Percentiles rank a stretch among this genome's conserved stretches.
Conservation (phyloP, 2,888 invertebrate genomes). For the Neocrepidodera transversa region DNA sequence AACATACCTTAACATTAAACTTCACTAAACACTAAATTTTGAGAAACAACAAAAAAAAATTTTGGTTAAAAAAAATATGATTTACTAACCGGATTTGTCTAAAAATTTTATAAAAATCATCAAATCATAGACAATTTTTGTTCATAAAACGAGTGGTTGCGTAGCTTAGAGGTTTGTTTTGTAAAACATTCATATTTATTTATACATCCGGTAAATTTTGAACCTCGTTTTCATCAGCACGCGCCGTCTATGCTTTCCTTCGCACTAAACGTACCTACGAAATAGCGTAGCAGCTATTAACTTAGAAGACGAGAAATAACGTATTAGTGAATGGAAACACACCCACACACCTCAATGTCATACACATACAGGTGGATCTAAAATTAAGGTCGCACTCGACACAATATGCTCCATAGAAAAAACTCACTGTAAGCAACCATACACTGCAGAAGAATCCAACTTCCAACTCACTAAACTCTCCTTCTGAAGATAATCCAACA, state of each 20-base stretch:
- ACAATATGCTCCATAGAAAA: slow-evolving; percentile 43
- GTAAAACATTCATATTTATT: too few species aligned
- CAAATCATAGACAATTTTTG: too few species aligned
- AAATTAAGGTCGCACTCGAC: slow-evolving; percentile 41
- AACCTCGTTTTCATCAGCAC: slow-evolving; percentile 5
- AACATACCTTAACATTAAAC: too few species aligned
- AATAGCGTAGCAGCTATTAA: slow-evolving; percentile 34
- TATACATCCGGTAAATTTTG: too few species aligned
- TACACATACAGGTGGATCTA: slow-evolving; percentile 52
- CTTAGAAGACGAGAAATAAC: slow-evolving; percentile 39
- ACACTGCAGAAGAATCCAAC: slow-evolving; percentile 32
- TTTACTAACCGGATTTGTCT: too few species aligned
- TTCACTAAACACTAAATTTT: too few species aligned
- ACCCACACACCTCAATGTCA: slow-evolving; percentile 57
- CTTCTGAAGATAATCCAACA: slow-evolving; percentile 33
- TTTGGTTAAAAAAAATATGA: too few species aligned
- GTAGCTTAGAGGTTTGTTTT: too few species aligned
- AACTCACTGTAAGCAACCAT: slow-evolving; percentile 43
- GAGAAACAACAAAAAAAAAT: too few species aligned
- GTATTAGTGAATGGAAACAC: slow-evolving; percentile 54
- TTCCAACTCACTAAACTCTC: slow-evolving; percentile 19
- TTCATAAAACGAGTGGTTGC: too few species aligned
- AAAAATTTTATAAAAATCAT: too few species aligned
- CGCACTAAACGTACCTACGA: slow-evolving; percentile 24
- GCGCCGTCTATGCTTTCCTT: slow-evolving; percentile 22